A percentile compares a stretch with the other conserved stretches of the same genome.
Conservation (phyloP, 2,797 vertebrate genomes). For the Adrianichthys oophorus region DNA sequence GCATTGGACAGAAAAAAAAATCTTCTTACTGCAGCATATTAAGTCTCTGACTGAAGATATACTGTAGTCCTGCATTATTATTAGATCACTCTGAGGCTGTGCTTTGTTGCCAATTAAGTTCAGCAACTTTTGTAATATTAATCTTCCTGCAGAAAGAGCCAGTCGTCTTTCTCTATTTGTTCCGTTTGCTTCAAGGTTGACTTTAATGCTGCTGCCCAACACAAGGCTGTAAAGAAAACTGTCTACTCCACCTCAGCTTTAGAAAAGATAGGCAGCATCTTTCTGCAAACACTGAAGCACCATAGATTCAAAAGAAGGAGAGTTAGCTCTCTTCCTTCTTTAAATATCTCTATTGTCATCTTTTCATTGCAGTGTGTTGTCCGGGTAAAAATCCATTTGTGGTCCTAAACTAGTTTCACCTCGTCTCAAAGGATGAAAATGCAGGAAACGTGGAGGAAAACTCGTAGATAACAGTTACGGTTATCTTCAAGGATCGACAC, state of each 20-base stretch:
- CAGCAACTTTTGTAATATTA: not conserved
- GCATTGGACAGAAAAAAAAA: not conserved
- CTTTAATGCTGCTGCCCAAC: not conserved
- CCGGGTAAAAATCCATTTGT: not conserved
- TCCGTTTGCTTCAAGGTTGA: not conserved
- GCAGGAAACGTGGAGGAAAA: not conserved
- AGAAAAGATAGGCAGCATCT: conserved; percentile 1
- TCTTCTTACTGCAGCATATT: not conserved
- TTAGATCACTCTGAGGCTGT: not conserved
- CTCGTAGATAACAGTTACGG: not conserved
- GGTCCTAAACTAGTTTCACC: not conserved
- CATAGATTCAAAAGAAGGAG: not conserved
- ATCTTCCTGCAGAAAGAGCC: not conserved
- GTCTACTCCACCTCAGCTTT: not conserved
- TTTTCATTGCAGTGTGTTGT: not conserved
- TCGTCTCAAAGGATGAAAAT: not conserved
- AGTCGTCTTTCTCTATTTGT: not conserved
- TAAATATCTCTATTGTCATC: not conserved
- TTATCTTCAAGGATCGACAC: not conserved
- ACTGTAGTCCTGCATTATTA: not conserved
- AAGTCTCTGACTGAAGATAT: not conserved
- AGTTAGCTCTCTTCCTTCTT: not conserved
- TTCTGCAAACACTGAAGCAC: conserved; percentile 4
- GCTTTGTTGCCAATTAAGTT: not conserved
- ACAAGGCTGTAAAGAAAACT: conserved; percentile 3